Base-by-base conservation (phyloP, 2,888 invertebrate genomes). In the Tetragonula carbonaria region DNA sequence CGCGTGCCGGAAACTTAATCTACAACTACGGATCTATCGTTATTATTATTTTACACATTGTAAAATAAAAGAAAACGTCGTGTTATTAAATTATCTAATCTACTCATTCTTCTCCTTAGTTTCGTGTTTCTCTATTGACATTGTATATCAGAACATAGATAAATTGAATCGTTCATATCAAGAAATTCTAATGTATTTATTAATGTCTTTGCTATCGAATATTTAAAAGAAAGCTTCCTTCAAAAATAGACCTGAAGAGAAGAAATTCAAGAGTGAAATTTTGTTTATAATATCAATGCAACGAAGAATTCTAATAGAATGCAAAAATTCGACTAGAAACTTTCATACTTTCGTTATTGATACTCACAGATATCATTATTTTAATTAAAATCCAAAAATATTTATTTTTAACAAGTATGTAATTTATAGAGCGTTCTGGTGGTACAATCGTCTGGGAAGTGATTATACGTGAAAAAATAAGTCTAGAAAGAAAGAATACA, bases 1-100 rank as follows among this genome's bases (percentile, higher is more conserved):
- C 14, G 8, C 62, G 45, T 71, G 53, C 53, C 23, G 55, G 57
- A 28, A 45, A 71, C 18, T 18, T 71, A 65, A 74, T 82, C 62
- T 59, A 72, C 21, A 18, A 5, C 28, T 55, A n/a, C n/a, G 53
- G 63, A 18, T 18, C 21, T 67, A 65, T 65, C 51, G 55, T 28
- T 45, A 38, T 23, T 59, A 45, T 63, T 62, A 65, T 57, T 73
- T 33, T 57, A 38, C 28, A 63, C 28, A 28, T 51, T 71, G 51
- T 53, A 45, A 55, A 28, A 72, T 73, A 45, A 38, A 65, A 45
- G 45, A 50, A 72, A 38, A 11, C 33, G 33, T 51, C 33, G 0
- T 11, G 23, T 33, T 11, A 18, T 33, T 18, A 66, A 66, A 65
- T 16, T 23, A 53, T 6, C 16, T 18, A n/a, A 65, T 14, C 23